phyloP scores from a whole-genome alignment of 2,113 vertebrate genomes.

The Cettia cetti region DNA sequence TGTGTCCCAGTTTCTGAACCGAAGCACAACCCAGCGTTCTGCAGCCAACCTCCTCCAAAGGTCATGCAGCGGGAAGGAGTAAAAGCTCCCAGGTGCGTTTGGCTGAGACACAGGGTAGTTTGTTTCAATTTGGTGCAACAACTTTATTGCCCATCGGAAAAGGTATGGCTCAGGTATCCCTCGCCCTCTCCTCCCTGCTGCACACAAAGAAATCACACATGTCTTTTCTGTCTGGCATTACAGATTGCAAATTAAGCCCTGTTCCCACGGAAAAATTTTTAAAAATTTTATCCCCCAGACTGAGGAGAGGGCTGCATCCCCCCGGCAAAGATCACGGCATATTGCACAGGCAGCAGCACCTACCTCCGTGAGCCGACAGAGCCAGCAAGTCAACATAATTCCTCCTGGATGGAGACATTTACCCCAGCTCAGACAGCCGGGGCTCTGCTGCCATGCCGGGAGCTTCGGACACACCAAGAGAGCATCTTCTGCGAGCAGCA shows the following conservation, averaged over 20 bases:
- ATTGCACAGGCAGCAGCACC: background rate
- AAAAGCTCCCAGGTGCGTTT: background rate
- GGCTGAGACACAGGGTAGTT: background rate
- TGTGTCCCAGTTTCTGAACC: background rate
- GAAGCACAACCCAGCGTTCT: background rate
- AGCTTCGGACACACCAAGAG: background rate
- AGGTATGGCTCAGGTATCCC: background rate
- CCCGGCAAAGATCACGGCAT: fast-evolving
- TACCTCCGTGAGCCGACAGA: conserved; percentile 12
- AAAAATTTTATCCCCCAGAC: background rate
- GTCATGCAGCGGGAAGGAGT: background rate
- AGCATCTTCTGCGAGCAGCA: conserved; percentile 20
- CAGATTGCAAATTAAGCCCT: background rate
- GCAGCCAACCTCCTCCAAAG: background rate
- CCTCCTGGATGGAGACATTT: background rate
- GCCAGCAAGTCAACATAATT: conserved; percentile 3
- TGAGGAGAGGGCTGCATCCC: background rate
- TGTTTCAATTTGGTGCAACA: background rate
- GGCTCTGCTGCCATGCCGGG: background rate
- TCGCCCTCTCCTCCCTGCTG: background rate
- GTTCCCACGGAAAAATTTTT: background rate
- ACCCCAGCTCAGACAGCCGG: background rate
- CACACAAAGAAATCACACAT: background rate
- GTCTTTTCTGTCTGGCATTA: background rate
- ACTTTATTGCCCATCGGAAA: background rate